A percentile compares a stretch with the other conserved stretches of the same genome.
These are phyloP conservation scores for Patella caerulea DNA, from an alignment of 2,888 invertebrate genomes.

Conservation along the genomic window DNA sequence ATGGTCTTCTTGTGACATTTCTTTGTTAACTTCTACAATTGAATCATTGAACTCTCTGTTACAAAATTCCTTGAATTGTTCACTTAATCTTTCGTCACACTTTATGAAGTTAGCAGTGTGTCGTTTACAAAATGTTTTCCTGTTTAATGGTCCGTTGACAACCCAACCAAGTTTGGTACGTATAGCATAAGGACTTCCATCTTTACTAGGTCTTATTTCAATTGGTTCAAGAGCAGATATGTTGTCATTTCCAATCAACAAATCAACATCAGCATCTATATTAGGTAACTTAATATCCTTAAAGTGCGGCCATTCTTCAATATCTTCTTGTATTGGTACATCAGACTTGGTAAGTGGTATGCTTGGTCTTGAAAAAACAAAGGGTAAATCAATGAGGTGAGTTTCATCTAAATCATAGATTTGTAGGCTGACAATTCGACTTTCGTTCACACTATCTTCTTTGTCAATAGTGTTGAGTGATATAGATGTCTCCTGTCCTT, in stretches of 20 bases:
- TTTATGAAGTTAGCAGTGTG: slow-evolving; percentile 8
- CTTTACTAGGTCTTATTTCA: background rate
- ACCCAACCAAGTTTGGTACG: slow-evolving; percentile 27
- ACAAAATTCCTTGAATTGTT: slow-evolving; percentile 80
- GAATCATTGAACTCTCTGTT: slow-evolving; percentile 17
- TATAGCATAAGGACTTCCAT: slow-evolving; percentile 17
- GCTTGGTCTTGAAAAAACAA: too few relatives aligned
- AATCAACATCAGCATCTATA: slow-evolving; percentile 2
- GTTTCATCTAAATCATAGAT: too few relatives aligned
- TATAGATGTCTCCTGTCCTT: too few relatives aligned
- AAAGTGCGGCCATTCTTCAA: slow-evolving; percentile 5
- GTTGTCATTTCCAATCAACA: background rate
- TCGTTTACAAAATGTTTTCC: background rate
- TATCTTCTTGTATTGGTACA: too few relatives aligned
- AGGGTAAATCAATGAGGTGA: too few relatives aligned
- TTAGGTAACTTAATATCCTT: background rate
- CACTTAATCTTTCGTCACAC: slow-evolving; percentile 82
- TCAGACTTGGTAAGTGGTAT: too few relatives aligned
- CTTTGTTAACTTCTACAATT: slow-evolving; percentile 81
- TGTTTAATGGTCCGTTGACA: slow-evolving; percentile 24
- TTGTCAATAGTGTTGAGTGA: too few relatives aligned
- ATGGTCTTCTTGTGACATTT: too few relatives aligned
- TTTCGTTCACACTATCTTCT: too few relatives aligned
- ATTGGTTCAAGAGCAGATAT: background rate
- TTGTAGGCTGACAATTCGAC: too few relatives aligned